phyloP scores from a whole-genome alignment of 2,113 vertebrate genomes.

The cattle (Bos taurus) region ARS-UCD2.0 NC_037338.1:92068501-92069000 shows the following conservation, averaged over 20 bases:
- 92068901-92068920: not conserved
- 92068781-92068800: not conserved
- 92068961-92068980: not conserved
- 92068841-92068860: not conserved
- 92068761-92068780: not conserved
- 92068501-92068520: no score
- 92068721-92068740: not conserved
- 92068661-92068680: not conserved
- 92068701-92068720: not conserved
- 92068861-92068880: not conserved
- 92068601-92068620: not conserved
- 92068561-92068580: not conserved
- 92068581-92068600: not conserved
- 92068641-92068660: not conserved
- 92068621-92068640: not conserved
- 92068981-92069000: not conserved
- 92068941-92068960: not conserved
- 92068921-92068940: not conserved
- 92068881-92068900: not conserved
- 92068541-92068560: rapidly evolving
- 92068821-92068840: not conserved
- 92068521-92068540: not conserved
- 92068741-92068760: not conserved
- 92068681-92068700: not conserved
- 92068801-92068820: not conserved